Evolutionary conservation across 2,797 vertebrate species (phyloP), one percentile per base, ranked within the genome.

Genomic region (Enteromius afrohamiltoni): DNA sequence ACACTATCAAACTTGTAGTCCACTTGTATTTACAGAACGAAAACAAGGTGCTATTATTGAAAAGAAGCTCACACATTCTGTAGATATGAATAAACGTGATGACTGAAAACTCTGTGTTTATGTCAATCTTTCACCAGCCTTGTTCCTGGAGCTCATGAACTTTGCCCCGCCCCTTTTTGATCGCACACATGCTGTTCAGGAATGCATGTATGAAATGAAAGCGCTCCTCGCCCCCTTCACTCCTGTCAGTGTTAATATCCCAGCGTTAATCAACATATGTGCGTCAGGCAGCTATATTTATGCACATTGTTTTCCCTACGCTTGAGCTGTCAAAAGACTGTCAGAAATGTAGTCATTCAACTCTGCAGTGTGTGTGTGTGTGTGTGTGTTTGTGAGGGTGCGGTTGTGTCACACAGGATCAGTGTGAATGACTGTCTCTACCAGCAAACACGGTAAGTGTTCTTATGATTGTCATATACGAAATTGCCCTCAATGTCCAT

Each of bases 381-480:
- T 16, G 19, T 47, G 55, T n/a, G 42, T 53, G 51, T 51, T 67
- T 85, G 82, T 64, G 78, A 84, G 84, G 78, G 81, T 82, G 80
- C 6, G 82, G 81, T 74, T 78, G 73, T 83, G 45, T 86, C 55
- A 80, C 60, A 51, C 69, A 31, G 80, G 74, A 86, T 75, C 73
- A 75, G 87, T 86, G 77, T 79, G 85, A 80, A 77, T 83, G 74
- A 64, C 62, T 19, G 17, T 65, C 29, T 71, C 34, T 40, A 17
- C 70, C 83, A 85, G 80, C 77, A 70, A 34, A 34, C 79, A 76
- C 40, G 87, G 87, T 88, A 80, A 86, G 87, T 83, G 77, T 84
- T 77, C 11, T 14, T 21, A 58, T 14, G n/a, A 65, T 79, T 34
- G 16, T 78, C 37, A 42, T 37, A 13, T 23, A 23, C 51, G 62